These are phyloP conservation scores for Campylorhamphus procurvoides DNA, from an alignment of 2,113 vertebrate genomes.

Conservation along the genomic window DNA sequence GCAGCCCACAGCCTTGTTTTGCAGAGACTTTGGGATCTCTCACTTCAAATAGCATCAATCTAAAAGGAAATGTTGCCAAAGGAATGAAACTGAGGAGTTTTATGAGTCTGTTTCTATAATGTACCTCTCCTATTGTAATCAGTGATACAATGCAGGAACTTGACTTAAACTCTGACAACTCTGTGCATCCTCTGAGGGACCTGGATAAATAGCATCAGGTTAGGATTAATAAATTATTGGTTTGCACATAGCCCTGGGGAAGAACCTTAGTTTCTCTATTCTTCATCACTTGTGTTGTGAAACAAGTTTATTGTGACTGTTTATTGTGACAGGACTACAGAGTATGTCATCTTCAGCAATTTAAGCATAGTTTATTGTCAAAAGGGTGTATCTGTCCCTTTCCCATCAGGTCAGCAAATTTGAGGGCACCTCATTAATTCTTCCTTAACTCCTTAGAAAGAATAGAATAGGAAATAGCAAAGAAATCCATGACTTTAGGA, in stretches of 20 bases:
- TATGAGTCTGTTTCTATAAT: background rate
- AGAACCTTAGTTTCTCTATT: background rate
- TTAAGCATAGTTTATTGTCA: accelerated
- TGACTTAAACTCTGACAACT: background rate
- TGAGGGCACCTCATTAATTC: background rate
- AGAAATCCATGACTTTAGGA: background rate
- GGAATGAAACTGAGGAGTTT: background rate
- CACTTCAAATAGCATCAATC: background rate
- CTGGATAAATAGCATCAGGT: background rate
- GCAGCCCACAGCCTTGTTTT: background rate
- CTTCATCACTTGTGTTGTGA: background rate
- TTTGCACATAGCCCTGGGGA: background rate
- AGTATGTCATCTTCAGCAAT: background rate
- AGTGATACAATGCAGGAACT: background rate
- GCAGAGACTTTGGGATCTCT: background rate
- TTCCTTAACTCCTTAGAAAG: background rate
- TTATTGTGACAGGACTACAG: background rate
- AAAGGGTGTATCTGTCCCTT: background rate
- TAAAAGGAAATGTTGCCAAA: background rate
- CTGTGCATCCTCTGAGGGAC: background rate
- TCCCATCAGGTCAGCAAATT: background rate
- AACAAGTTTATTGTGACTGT: background rate
- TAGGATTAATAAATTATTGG: background rate
- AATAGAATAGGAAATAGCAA: background rate
- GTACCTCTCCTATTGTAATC: background rate